Conservation (phyloP, 2,797 vertebrate genomes). For the Acipenser oxyrinchus region DNA sequence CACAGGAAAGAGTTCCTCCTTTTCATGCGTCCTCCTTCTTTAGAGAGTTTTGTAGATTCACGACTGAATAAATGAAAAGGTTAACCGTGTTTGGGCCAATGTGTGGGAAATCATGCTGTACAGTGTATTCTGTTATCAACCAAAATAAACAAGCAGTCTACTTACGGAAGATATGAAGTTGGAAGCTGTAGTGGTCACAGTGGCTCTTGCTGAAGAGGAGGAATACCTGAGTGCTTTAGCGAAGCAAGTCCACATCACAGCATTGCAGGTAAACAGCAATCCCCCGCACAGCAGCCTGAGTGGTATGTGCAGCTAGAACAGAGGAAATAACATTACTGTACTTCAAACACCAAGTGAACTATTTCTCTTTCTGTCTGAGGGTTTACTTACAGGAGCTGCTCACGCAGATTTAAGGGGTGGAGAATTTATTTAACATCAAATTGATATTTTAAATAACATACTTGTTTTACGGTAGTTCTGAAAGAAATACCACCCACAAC, state of each 20-base stretch:
- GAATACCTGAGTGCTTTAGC: constrained; percentile 83
- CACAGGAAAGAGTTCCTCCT: too few species aligned
- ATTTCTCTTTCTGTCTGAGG: background rate
- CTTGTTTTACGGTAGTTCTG: too few species aligned
- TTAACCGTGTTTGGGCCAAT: too few species aligned
- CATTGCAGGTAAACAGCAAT: constrained; percentile 73
- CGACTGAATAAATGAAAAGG: too few species aligned
- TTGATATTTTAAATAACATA: too few species aligned
- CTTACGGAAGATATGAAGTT: constrained; percentile 89
- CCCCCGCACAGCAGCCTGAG: constrained; percentile 60
- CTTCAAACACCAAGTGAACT: background rate
- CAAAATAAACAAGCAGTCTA: constrained; percentile 20
- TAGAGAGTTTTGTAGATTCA: too few species aligned
- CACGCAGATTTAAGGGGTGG: too few species aligned
- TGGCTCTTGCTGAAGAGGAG: constrained; percentile 76
- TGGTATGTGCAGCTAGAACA: constrained; percentile 62
- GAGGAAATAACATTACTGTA: background rate
- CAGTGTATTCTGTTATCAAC: background rate
- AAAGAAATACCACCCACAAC: too few species aligned
- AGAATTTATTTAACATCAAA: too few species aligned
- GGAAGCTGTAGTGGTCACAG: constrained; percentile 82
- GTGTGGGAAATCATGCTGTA: too few species aligned
- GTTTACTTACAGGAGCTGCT: too few species aligned
- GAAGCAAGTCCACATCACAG: constrained; percentile 90
- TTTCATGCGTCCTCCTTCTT: too few species aligned